Evolutionary conservation across 2,888 invertebrate genomes (phyloP).

Genomic region (Pristionchus maxplancki): DNA sequence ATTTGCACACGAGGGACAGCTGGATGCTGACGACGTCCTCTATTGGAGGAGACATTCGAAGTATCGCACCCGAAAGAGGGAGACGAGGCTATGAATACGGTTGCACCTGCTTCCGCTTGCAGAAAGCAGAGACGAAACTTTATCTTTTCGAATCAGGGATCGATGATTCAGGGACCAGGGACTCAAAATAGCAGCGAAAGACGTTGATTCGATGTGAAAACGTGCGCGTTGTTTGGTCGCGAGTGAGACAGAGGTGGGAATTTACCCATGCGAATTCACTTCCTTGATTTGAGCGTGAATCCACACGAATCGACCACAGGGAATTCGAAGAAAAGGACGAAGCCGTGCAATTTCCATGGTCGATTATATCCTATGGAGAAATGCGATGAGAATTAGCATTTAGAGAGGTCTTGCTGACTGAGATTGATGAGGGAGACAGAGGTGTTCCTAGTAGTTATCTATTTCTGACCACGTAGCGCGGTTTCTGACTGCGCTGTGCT

Average conservation of each 20-base stretch:
- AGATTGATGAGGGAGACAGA: not conserved
- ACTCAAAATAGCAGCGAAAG: not conserved
- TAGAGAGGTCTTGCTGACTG: not conserved
- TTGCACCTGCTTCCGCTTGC: not conserved
- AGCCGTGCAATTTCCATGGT: too few species aligned
- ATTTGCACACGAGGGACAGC: conserved; percentile 1
- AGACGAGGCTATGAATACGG: not conserved
- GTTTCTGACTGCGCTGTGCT: not conserved
- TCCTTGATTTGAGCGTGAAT: not conserved
- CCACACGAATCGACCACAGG: not conserved
- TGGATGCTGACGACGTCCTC: not conserved
- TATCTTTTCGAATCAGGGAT: not conserved
- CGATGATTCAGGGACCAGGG: not conserved
- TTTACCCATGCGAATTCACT: not conserved
- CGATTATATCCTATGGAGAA: too few species aligned
- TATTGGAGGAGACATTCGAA: not conserved
- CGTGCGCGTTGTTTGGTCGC: not conserved
- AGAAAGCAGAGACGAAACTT: not conserved
- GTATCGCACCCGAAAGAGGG: not conserved
- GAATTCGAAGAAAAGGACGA: not conserved
- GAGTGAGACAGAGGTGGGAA: not conserved
- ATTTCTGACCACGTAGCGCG: not conserved
- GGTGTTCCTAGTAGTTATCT: not conserved
- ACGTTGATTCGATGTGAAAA: not conserved
- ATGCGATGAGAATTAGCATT: not conserved